These are phyloP conservation scores for Lasioglossum oenotherae DNA, from an alignment of 2,888 invertebrate species.

Conservation along the genomic window DNA sequence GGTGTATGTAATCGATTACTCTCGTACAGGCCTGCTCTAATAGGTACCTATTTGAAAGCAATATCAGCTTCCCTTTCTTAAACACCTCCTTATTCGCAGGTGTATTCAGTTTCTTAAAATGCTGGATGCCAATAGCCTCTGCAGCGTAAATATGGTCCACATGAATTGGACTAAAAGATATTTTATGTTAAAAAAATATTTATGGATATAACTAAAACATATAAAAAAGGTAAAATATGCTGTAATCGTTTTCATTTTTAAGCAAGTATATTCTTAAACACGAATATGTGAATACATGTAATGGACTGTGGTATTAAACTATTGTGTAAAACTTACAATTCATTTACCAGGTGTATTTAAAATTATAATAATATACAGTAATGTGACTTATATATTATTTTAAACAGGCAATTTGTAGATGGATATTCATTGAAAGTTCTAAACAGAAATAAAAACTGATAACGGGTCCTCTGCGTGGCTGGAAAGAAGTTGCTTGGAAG, in stretches of 20 bases:
- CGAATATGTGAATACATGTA: constrained; percentile 36
- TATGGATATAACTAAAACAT: neutral
- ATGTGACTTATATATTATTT: constrained; percentile 30
- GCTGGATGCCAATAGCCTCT: neutral
- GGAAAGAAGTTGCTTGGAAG: neutral
- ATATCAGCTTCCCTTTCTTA: neutral
- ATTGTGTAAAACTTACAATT: constrained; percentile 48
- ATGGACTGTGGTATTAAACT: constrained; percentile 46
- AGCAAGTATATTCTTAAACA: constrained; percentile 27
- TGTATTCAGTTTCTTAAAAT: neutral
- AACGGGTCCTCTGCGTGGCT: neutral
- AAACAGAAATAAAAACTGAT: neutral
- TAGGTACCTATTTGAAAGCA: neutral
- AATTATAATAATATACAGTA: constrained; percentile 20
- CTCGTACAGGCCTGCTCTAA: neutral
- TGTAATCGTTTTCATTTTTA: constrained; percentile 19
- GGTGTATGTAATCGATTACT: neutral
- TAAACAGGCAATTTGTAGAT: constrained; percentile 3
- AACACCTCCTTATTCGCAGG: neutral
- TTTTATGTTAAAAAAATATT: constrained; percentile 13
- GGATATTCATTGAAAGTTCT: constrained; percentile 22
- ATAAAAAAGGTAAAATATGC: neutral
- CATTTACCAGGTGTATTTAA: constrained; percentile 32
- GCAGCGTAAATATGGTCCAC: neutral
- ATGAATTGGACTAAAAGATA: neutral